phyloP scores from a whole-genome alignment of 2,797 vertebrate genomes.

The Psittacula derbiana region DNA sequence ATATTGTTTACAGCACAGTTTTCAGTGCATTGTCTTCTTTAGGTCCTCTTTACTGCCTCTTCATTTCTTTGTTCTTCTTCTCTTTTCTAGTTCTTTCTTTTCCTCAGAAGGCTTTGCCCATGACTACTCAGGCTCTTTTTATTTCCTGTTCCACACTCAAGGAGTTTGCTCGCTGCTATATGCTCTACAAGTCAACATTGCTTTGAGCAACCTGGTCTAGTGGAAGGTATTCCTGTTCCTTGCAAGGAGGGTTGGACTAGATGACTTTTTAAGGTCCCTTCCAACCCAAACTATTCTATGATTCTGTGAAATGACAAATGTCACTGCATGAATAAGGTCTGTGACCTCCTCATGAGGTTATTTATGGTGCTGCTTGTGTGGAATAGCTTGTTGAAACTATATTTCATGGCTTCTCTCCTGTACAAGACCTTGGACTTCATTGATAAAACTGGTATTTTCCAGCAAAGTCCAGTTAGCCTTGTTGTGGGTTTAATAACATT shows the following conservation, averaged over 20 bases:
- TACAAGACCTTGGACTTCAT: neutral
- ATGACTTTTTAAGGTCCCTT: neutral
- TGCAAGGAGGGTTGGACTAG: neutral
- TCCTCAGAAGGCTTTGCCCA: neutral
- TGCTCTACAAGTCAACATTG: neutral
- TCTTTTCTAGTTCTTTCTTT: neutral
- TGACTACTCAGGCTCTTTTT: neutral
- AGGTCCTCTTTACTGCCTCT: neutral
- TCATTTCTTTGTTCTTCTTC: neutral
- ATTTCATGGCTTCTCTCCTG: neutral
- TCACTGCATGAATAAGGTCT: neutral
- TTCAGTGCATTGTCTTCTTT: neutral
- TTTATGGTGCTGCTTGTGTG: neutral
- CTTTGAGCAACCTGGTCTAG: neutral
- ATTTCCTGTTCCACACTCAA: neutral
- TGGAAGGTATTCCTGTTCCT: neutral
- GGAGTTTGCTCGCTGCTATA: neutral
- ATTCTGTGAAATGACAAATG: neutral
- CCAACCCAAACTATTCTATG: neutral
- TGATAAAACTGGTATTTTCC: neutral
- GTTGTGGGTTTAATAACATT: neutral
- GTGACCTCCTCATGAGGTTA: neutral
- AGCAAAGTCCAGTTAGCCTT: neutral
- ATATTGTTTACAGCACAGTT: neutral
- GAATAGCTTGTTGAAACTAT: neutral